These are phyloP conservation scores for Anniella stebbinsi DNA, from an alignment of 2,797 vertebrate genomes.

Conservation along the genomic window DNA sequence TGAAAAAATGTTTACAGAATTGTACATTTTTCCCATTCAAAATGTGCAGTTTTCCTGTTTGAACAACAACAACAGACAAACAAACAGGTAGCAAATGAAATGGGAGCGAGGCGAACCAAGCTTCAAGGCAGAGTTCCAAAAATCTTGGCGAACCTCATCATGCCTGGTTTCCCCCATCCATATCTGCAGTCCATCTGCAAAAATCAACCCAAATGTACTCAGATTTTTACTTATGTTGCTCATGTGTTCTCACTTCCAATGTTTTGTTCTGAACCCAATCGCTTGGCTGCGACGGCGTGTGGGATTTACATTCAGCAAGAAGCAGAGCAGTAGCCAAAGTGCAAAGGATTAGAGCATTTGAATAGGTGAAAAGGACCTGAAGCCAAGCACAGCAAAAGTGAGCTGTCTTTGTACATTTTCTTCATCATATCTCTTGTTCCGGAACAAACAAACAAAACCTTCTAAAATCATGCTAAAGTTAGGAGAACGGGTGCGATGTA, in stretches of 20 bases:
- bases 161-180: too few species aligned
- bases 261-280: background rate
- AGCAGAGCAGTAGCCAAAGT: background rate
- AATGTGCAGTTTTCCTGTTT: too few species aligned
- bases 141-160: too few species aligned
- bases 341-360: background rate
- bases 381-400: background rate
- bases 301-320: background rate
- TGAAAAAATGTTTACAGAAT: too few species aligned
- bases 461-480: background rate
- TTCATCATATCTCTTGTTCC: background rate
- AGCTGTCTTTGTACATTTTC: background rate
- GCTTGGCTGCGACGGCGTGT: background rate
- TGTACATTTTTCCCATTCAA: too few species aligned
- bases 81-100: too few species aligned
- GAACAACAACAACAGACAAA: too few species aligned
- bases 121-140: too few species aligned
- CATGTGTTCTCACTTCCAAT: background rate
- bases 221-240: background rate
- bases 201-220: background rate
- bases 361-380: background rate
- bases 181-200: background rate
- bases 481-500: background rate
- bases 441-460: background rate
- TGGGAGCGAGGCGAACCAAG: too few species aligned